Percentiles rank a stretch among this genome's conserved stretches.
Conservation (phyloP, 2,888 invertebrate genomes). For the Bellardia bayeri region DNA sequence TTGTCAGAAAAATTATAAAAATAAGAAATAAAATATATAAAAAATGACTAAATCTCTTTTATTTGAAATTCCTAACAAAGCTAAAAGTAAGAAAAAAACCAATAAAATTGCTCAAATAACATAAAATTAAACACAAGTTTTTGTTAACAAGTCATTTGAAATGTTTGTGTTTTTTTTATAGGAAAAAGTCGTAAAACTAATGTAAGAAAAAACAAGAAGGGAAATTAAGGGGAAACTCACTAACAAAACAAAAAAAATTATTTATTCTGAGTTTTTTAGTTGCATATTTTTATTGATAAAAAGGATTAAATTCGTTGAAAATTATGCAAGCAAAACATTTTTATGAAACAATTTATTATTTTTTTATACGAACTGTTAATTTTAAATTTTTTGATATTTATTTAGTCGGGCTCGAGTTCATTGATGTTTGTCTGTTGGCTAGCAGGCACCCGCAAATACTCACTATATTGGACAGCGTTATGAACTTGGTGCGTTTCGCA, state of each 20-base stretch:
- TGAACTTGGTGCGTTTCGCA: no score
- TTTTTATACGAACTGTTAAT: no score
- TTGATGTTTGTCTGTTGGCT: no score
- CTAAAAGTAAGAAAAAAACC: neutral
- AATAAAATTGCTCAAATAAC: conserved; percentile 35
- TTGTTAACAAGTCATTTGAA: conserved; percentile 15
- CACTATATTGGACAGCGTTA: no score
- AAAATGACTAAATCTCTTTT: conserved; percentile 37
- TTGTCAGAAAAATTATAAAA: conserved; percentile 18
- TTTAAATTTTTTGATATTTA: no score
- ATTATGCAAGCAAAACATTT: no score
- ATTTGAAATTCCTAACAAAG: conserved; percentile 12
- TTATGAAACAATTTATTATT: no score
- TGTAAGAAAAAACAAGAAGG: neutral
- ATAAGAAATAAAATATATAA: conserved; percentile 33
- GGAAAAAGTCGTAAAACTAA: conserved; percentile 20
- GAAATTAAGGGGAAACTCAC: neutral
- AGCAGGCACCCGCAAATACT: no score
- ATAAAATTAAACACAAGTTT: conserved; percentile 26
- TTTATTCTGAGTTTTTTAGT: neutral
- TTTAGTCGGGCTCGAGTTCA: no score
- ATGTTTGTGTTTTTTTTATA: neutral
- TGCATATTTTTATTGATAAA: neutral
- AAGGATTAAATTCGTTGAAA: no score
- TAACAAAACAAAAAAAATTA: neutral